Conservation (phyloP, 2,797 vertebrate genomes). For the Coranthus polyacanthus region DNA sequence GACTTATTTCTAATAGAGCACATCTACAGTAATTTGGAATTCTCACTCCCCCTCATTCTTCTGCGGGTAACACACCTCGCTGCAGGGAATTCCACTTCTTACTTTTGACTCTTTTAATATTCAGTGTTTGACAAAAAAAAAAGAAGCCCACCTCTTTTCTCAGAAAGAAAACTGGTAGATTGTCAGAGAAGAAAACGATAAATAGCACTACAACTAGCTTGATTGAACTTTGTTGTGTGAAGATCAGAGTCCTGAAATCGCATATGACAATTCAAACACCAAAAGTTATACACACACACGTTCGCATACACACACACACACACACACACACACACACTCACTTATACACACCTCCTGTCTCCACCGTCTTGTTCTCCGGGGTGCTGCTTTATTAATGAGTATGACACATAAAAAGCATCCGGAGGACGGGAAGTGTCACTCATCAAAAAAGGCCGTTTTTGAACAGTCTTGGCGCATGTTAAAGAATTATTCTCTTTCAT, state of each 20-base stretch:
- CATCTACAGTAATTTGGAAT: conserved; percentile 70
- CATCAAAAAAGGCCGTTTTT: conserved; percentile 95
- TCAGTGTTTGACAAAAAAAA: conserved; percentile 69
- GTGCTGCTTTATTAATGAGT: conserved; percentile 99
- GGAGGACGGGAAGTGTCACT: conserved; percentile 96
- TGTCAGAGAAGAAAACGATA: conserved; percentile 81
- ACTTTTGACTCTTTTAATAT: conserved; percentile 77
- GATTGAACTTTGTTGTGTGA: conserved; percentile 92
- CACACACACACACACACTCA: conserved; percentile 37
- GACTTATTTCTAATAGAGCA: conserved; percentile 65
- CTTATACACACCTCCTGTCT: conserved; percentile 77
- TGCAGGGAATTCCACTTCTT: conserved; percentile 78
- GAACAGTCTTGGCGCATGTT: conserved; percentile 96
- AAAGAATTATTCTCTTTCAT: conserved; percentile 98
- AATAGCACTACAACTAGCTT: conserved; percentile 90
- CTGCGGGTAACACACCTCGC: conserved; percentile 74
- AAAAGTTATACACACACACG: conserved; percentile 81
- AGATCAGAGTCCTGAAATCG: conserved; percentile 97
- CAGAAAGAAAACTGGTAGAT: conserved; percentile 58
- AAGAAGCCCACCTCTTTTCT: conserved; percentile 54
- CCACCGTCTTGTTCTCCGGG: conserved; percentile 88
- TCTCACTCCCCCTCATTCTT: conserved; percentile 69
- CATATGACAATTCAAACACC: conserved; percentile 98
- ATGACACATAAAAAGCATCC: conserved; percentile 98
- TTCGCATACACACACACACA: conserved; percentile 13